Evolutionary conservation across 2,888 invertebrate species (phyloP).

Genomic region (Limnephilus lunatus): DNA sequence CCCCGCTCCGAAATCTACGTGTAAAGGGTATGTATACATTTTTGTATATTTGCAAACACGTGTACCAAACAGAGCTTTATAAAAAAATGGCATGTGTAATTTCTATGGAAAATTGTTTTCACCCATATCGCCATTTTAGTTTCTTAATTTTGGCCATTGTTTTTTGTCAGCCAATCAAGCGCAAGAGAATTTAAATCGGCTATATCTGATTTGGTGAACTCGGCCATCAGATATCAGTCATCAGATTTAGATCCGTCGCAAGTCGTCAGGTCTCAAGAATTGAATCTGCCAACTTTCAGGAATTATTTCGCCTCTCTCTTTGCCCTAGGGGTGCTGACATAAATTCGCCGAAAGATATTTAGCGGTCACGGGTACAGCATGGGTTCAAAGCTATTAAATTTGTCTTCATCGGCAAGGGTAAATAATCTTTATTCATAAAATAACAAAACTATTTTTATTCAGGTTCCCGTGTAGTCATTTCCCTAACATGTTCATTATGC

Average conservation of each 20-base stretch:
- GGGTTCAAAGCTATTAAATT: conserved; percentile 59
- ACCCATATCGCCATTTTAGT: neutral
- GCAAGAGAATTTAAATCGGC: neutral
- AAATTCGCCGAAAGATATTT: conserved; percentile 35
- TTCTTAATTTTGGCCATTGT: neutral
- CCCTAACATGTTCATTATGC: conserved; percentile 43
- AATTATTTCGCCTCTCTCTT: conserved; percentile 24
- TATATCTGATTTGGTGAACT: neutral
- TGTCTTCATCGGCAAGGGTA: conserved; percentile 60
- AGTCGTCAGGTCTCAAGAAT: neutral
- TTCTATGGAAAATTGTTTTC: neutral
- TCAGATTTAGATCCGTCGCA: neutral
- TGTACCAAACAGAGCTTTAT: neutral
- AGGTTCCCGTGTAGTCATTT: neutral
- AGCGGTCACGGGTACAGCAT: conserved; percentile 30
- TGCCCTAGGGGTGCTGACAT: conserved; percentile 11
- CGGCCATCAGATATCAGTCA: neutral
- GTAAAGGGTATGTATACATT: no score
- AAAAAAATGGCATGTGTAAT: neutral
- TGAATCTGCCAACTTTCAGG: neutral
- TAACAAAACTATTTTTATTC: conserved; percentile 18
- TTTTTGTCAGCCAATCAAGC: neutral
- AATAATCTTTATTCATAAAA: conserved; percentile 27
- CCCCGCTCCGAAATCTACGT: no score
- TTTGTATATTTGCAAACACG: no score